Conservation (phyloP, 2,888 invertebrate species). For the Oscheius sp. region DNA sequence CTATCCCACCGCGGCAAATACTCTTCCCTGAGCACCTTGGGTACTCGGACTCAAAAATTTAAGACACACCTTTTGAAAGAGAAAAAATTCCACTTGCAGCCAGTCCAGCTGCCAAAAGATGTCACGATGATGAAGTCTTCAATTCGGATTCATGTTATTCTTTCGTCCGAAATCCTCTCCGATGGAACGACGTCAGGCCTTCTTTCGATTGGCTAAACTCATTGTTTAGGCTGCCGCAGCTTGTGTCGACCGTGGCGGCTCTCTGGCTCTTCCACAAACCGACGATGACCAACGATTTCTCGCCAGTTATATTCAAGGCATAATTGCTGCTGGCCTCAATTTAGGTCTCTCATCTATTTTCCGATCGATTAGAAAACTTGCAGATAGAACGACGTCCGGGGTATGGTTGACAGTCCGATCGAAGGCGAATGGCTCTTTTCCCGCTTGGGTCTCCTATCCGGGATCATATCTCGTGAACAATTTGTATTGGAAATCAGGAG, state of each 20-base stretch:
- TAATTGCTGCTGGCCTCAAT: constrained; percentile 11
- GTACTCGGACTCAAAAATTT: constrained; percentile 12
- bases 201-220: neutral
- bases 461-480: constrained; percentile 47
- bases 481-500: constrained; percentile 50
- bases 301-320: constrained; percentile 43
- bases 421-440: constrained; percentile 45
- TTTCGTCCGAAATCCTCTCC: constrained; percentile 14
- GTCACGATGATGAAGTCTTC: constrained; percentile 30
- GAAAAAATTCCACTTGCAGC: constrained; percentile 8
- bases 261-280: constrained; percentile 30
- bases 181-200: constrained; percentile 33
- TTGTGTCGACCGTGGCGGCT: constrained; percentile 27
- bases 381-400: constrained; percentile 39
- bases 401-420: constrained; percentile 53
- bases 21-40: constrained; percentile 13
- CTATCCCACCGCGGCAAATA: constrained; percentile 9
- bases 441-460: constrained; percentile 55
- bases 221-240: constrained; percentile 22
- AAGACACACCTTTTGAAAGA: neutral
- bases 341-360: constrained; percentile 4
- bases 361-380: neutral
- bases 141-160: constrained; percentile 22
- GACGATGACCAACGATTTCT: constrained; percentile 46
- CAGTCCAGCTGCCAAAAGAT: constrained; percentile 24